A percentile compares a stretch with the other conserved stretches of the same genome.
Conservation (phyloP, 2,888 invertebrate species). For the Bombylius major region DNA sequence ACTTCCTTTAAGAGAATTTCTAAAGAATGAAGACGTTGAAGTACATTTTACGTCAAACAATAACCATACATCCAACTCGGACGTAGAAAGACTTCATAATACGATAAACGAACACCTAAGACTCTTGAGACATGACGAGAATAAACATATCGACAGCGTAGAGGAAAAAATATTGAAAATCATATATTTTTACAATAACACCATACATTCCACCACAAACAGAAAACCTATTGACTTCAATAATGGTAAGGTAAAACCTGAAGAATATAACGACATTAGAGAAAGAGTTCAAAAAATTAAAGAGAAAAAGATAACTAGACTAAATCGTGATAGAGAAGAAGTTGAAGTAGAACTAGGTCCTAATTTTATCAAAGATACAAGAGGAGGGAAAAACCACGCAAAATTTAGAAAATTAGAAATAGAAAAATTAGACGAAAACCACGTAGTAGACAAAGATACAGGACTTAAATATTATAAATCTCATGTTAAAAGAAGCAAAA, state of each 20-base stretch:
- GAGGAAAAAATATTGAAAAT: constrained; percentile 3
- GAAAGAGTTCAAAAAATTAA: neutral
- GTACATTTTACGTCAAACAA: constrained; percentile 14
- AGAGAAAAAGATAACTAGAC: too few relatives aligned
- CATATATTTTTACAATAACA: constrained; percentile 10
- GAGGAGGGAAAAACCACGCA: constrained; percentile 5
- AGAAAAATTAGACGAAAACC: constrained; percentile 10
- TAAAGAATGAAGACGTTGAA: constrained; percentile 9
- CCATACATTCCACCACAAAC: neutral
- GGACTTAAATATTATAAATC: constrained; percentile 14
- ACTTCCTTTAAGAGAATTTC: constrained; percentile 11
- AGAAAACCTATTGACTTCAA: constrained; percentile 13
- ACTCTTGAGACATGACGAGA: constrained; percentile 13
- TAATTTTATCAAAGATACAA: neutral
- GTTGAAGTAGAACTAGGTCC: neutral
- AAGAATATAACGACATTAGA: constrained; percentile 10
- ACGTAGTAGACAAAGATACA: constrained; percentile 7
- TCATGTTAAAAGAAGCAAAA: constrained; percentile 11
- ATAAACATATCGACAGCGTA: constrained; percentile 7
- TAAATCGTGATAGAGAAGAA: constrained; percentile 5
- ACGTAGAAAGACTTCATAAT: too few relatives aligned
- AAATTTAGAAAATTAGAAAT: constrained; percentile 13
- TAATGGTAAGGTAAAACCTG: constrained; percentile 10
- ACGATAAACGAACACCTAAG: constrained; percentile 12
- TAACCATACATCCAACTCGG: constrained; percentile 12